Percentiles rank a stretch among this genome's conserved stretches.
These are phyloP conservation scores for Phoebastria nigripes DNA, from an alignment of 2,797 vertebrate genomes.

Conservation along the genomic window DNA sequence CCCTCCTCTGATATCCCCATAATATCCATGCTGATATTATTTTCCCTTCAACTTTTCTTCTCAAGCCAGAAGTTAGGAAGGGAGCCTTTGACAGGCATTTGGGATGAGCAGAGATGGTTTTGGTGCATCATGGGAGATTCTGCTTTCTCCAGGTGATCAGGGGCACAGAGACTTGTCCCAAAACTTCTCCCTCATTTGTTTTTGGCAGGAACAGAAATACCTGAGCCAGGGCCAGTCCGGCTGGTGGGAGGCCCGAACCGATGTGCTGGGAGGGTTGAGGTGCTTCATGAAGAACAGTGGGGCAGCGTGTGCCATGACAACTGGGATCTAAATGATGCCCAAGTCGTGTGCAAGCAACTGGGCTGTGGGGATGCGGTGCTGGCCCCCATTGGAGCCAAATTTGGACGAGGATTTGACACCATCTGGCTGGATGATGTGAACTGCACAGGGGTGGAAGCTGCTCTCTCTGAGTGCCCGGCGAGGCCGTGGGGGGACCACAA, in stretches of 20 bases:
- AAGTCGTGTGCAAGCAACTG: neutral
- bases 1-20: neutral
- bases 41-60: neutral
- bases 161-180: neutral
- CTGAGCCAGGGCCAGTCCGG: neutral
- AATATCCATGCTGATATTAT: no score
- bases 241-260: neutral
- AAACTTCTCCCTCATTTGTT: neutral
- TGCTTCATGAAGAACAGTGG: neutral
- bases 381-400: neutral
- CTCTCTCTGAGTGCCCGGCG: neutral
- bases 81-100: neutral
- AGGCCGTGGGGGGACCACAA: neutral
- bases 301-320: neutral
- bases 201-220: neutral
- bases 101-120: neutral
- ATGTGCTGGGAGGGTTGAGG: constrained; percentile 5
- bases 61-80: neutral
- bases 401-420: neutral
- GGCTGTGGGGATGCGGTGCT: neutral
- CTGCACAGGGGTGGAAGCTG: neutral
- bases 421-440: constrained; percentile 25
- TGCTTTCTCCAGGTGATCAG: neutral
- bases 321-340: neutral
- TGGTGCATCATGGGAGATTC: neutral